Evolutionary conservation across 37 sponge, comb jelly and placozoan species (phyloP), one percentile per base, ranked within the genome.

Genomic region (Diacarnus erythraeanus): DNA sequence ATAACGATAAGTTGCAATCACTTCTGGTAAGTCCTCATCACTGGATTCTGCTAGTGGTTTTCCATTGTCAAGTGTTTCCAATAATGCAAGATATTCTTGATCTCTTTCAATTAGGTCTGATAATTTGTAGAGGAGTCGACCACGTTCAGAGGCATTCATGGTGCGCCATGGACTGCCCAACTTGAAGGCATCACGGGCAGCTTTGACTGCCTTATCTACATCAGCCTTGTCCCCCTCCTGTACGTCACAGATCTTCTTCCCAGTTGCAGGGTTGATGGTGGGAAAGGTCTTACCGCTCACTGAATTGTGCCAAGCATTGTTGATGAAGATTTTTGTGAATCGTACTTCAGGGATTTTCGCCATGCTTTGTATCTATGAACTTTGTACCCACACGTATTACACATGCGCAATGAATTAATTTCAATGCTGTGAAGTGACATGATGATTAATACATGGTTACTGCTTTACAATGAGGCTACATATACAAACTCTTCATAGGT

Each of bases 151-250:
- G 34, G 99, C 96, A 75, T 98, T 90, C 96, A 95, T 93, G 68
- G 87, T 93, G 31, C 99, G 86, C 99, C 99, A 98, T 1, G 66
- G 17, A 69, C 96, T 91, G 8, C 94, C 96, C 8, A 90, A 84
- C 57, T 88, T 82, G 73, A 96, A 93, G 26, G 99, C 99, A 42
- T 86, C 83, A 25, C 75, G 72, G 25, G 99, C 99, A 69, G 99
- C 99, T 15, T 54, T 82, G 40, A 98, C 99, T 15, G 99, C 99
- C 38, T 76, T 87, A 58, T 98, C 99, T 20, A 98, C 92, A 69
- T 98, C 99, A 41, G 94, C 99, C 69, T 98, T 98, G 66, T 95
- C 99, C 37, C 90, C 99, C 72, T 98, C 99, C 1, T 86, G 87
- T 10, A 98, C 92, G 57, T 98, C 96, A 66, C 94, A 95, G 38